Base-by-base conservation (phyloP, 2,888 invertebrate genomes). In the Tigriopus californicus region DNA sequence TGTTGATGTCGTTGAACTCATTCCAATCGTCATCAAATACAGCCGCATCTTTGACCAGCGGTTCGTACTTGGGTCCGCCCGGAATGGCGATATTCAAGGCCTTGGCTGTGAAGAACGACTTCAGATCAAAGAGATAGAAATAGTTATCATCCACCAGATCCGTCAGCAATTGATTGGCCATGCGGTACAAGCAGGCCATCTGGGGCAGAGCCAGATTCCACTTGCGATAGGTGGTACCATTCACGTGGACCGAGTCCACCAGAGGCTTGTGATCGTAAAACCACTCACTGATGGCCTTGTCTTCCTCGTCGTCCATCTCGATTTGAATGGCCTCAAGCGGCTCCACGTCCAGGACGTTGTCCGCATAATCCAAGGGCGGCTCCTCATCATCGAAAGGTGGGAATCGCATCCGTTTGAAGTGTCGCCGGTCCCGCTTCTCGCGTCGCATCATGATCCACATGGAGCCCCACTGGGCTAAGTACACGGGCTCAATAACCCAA, bases 391-490 rank as follows among this genome's bases (percentile, higher is more conserved):
- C 98, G 71, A 99, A 99, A 0, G 98, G 98, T 13, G 98, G 98
- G 71, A 99, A 99, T 65, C 98, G 78, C 98, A 99, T 99, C 66
- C 98, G 77, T 72, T 98, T 98, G 71, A 98, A 98, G 71, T 98
- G 98, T 40, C 97, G 80, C 70, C 98, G 84, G 76, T 98, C 98
- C 63, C 98, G 78, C 72, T 99, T 98, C 70, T 99, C 97, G 66
- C 98, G 79, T 65, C 98, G 78, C 97, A 99, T 97, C 95, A 98
- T 98, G 66, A 99, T 97, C 98, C 98, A 99, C 97, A 99, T 98
- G 1, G 97, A 92, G 48, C 84, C 97, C 98, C 98, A 99, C 70
- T 99, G 98, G 1, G 97, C 97, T 65, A 99, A 94, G 70, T 97
- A 99, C 5, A 97, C 86, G 0, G 98, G 98, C 69, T 99, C 98